Conservation (phyloP, 1,140 invertebrate species). For the Vanessa tameamea region DNA sequence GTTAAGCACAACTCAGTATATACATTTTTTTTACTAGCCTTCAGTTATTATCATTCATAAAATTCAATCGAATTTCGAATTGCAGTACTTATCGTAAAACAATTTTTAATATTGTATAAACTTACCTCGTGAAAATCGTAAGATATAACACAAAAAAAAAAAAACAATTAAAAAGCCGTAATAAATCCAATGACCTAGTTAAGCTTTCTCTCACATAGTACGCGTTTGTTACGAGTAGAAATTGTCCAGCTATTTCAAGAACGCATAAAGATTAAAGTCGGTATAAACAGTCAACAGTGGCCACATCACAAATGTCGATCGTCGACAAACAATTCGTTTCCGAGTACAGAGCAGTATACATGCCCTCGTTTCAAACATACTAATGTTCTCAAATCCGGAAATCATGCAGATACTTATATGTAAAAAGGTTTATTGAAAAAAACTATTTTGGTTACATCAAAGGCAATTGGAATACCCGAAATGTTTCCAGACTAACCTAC, state of each 20-base stretch:
- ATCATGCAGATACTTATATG: not conserved
- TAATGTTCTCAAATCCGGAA: conserved; percentile 42
- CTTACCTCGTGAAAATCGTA: too few relatives aligned
- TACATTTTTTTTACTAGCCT: too few relatives aligned
- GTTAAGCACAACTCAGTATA: too few relatives aligned
- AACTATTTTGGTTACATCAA: not conserved
- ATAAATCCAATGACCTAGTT: conserved; percentile 37
- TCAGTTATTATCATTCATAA: too few relatives aligned
- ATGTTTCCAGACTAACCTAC: too few relatives aligned
- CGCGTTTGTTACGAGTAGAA: conserved; percentile 33
- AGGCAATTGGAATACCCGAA: too few relatives aligned
- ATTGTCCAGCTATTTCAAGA: conserved; percentile 53
- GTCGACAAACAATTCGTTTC: conserved; percentile 62
- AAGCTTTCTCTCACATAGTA: conserved; percentile 11
- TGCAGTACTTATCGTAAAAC: too few relatives aligned
- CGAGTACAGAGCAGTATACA: conserved; percentile 46
- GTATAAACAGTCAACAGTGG: conserved; percentile 48
- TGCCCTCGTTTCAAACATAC: conserved; percentile 47
- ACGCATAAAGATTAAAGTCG: conserved; percentile 47
- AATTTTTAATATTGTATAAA: too few relatives aligned
- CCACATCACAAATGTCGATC: conserved; percentile 53
- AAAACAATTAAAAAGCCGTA: not conserved
- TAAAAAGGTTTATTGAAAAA: not conserved
- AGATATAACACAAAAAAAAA: too few relatives aligned
- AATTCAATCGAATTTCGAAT: too few relatives aligned